These are phyloP conservation scores for Tenodera sinensis DNA, from an alignment of 2,888 invertebrate species.

Conservation along the genomic window DNA sequence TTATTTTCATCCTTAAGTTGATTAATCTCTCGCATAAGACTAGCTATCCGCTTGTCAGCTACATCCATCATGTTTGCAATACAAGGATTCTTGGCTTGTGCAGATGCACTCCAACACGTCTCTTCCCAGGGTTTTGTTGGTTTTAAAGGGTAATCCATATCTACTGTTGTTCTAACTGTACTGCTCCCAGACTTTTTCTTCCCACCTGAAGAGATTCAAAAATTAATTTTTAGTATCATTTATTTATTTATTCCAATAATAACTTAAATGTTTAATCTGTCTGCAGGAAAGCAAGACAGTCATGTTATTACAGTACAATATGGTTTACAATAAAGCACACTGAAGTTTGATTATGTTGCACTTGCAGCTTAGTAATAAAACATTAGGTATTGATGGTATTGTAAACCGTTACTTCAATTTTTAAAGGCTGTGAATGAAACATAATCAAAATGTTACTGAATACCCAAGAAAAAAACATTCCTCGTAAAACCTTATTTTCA, in stretches of 20 bases:
- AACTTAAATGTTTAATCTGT: no score
- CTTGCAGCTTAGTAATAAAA: no score
- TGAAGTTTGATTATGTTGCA: no score
- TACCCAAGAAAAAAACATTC: no score
- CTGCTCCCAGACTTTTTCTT: constrained; percentile 12
- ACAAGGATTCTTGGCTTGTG: constrained; percentile 28
- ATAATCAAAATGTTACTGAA: no score
- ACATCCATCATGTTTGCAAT: constrained; percentile 30
- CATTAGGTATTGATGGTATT: no score
- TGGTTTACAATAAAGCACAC: neutral
- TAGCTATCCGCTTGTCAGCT: constrained; percentile 44
- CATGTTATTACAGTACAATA: neutral
- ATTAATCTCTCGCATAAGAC: constrained; percentile 45
- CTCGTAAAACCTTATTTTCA: no score
- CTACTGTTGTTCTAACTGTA: constrained; percentile 20
- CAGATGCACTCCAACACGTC: constrained; percentile 16
- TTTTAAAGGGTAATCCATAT: constrained; percentile 27
- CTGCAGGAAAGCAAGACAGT: no score
- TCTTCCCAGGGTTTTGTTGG: constrained; percentile 27
- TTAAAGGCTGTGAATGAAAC: no score
- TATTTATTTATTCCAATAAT: no score
- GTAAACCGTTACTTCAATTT: no score
- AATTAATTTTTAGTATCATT: neutral
- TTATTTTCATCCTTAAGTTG: constrained; percentile 45
- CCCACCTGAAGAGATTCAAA: neutral